Evolutionary conservation across 2,113 vertebrate genomes (phyloP), one percentile per base, ranked within the genome.

Genomic region (Eleginops maclovinus): DNA sequence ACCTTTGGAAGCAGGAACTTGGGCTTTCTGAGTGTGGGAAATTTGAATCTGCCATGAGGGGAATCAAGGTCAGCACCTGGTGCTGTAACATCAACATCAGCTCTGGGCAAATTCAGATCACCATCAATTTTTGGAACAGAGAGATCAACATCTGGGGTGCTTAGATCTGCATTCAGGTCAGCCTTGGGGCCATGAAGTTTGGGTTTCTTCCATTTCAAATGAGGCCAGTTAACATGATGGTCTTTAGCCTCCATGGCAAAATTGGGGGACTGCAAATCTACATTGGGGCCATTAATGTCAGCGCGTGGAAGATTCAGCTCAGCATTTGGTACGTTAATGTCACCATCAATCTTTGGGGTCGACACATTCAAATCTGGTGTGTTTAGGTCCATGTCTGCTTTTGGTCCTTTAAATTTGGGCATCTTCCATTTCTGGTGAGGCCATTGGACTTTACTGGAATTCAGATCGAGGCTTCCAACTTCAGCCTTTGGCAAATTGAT

Each of bases 41-140:
- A 77, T 72, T 93, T 95, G 3, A 90, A 7, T 40, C 93, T 94
- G 49, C 80, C 77, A 71, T 91, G 86, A 16, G 89, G 86, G 62
- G 53, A 7, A 0, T 84, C 56, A 31, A 84, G 64, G 17, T 88
- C 88, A 9, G 71, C 13, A 68, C 87, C 66, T 28, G 91, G 91
- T 26, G 44, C 15, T 14, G 84, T 84, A 44, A 91, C 13, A 53
- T 88, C 78, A 31, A 90, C 19, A 51, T 91, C 59, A n/a, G 79
- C 79, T 67, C 85, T 81, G 9, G 92, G 87, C 72, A 85, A 59
- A n/a, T 70, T 77, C 13, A 92, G 11, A 61, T 91, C 81, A 54
- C 31, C 31, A 36, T 36, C 31, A 36, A 36, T 36, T 36, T 36
- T 36, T 36, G 31, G 31, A 36, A 36, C 7, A 36, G 31, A 36